phyloP scores from a whole-genome alignment of 2,888 invertebrate species.

The Chymomyza procnemis region DNA sequence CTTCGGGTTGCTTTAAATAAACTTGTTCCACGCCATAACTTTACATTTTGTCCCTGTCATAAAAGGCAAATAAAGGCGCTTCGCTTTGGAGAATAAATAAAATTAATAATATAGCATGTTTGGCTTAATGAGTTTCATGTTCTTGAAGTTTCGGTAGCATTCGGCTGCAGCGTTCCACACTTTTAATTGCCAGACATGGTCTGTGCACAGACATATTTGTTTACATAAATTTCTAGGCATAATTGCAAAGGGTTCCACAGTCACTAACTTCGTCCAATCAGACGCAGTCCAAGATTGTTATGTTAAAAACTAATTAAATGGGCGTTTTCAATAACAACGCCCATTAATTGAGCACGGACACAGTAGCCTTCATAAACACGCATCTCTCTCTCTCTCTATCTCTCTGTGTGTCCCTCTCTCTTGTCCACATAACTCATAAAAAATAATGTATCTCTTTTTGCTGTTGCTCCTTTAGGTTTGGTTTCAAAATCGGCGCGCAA shows the following conservation, averaged over 20 bases:
- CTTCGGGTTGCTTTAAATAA: not conserved
- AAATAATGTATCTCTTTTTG: not conserved
- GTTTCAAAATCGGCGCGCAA: slow-evolving; percentile 95
- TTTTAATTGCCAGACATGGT: slow-evolving; percentile 66
- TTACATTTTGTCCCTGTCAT: not conserved
- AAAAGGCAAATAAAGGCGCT: not conserved
- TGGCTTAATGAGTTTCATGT: slow-evolving; percentile 59
- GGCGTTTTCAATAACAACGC: slow-evolving; percentile 71
- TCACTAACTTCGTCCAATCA: slow-evolving; percentile 43
- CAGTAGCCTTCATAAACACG: slow-evolving; percentile 68
- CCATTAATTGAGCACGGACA: slow-evolving; percentile 56
- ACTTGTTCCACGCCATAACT: not conserved
- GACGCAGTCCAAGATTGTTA: slow-evolving; percentile 64
- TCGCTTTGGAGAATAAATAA: slow-evolving; percentile 56
- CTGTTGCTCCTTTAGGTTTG: slow-evolving; percentile 84
- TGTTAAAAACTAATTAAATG: slow-evolving; percentile 74
- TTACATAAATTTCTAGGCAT: slow-evolving; percentile 51
- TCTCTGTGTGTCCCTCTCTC: too few relatives aligned
- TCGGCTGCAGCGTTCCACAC: slow-evolving; percentile 18
- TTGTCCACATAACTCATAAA: slow-evolving; percentile 10
- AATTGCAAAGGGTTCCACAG: slow-evolving; percentile 30
- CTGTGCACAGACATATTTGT: slow-evolving; percentile 69
- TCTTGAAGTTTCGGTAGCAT: not conserved
- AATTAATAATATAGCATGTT: slow-evolving; percentile 75
- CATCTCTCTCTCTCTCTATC: slow-evolving; percentile 27